Base-by-base conservation (phyloP, 2,888 invertebrate genomes). In the Pyrrhosoma nymphula region DNA sequence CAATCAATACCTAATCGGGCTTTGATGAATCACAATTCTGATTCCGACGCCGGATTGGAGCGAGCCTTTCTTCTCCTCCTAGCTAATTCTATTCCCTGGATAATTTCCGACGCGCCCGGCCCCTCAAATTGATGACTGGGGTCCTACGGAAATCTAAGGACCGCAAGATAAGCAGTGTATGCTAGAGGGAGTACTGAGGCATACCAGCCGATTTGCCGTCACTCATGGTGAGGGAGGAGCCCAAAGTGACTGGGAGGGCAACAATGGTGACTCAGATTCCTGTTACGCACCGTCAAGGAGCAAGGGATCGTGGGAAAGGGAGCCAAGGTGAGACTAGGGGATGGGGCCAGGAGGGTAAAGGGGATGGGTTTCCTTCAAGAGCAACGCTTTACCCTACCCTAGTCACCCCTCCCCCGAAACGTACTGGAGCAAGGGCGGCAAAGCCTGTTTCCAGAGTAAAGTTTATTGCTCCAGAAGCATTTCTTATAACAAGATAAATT, bases 251-350 rank as follows among this genome's bases (percentile, higher is more conserved):
- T 12, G 14, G 35, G 60, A 60, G 82, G 82, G 14, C 82, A 82
- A 35, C 82, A 35, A 82, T 35, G 30, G 82, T 82, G 82, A 82
- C 82, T 82, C 82, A 82, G 82, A 35, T 82, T 82, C 82, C 82
- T 82, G 82, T 82, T 82, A 35, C 16, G 82, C 82, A 35, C 82
- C 82, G 82, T 35, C 82, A 35, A 82, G 82, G 35, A 82, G 82
- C 82, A 14, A 47, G 47, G 47, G 47, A 47, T 8, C 8, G 47
- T 8, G 47, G 47, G 8, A 2, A 16, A 35, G 35, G 82, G 16
- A 60, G 20, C 60, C 60, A 8, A 47, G 47, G 47, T 47, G 47
- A 8, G 69, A 23, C 69, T 26, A n/a, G 16, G 18, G 0, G 82
- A n/a, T 35, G 82, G 2, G 82, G n/a, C n/a, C n/a, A n/a, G n/a